phyloP scores from a whole-genome alignment of 2,888 invertebrate species.

The Drosophila quinaria region DNA sequence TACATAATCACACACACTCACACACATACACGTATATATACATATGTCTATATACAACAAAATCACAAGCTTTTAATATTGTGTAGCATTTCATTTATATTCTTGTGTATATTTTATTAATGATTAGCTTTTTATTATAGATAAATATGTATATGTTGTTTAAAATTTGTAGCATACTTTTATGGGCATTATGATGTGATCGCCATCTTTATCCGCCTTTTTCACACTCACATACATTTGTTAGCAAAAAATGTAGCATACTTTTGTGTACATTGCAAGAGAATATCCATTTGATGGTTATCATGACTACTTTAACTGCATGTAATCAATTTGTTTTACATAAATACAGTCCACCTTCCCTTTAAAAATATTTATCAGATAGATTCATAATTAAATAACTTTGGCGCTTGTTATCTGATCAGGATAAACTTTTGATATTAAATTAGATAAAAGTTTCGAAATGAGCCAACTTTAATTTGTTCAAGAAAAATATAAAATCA shows the following conservation, averaged over 20 bases:
- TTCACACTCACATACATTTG: neutral
- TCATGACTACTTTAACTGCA: neutral
- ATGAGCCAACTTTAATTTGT: too few relatives aligned
- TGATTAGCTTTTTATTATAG: neutral
- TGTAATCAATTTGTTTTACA: neutral
- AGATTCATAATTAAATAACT: too few relatives aligned
- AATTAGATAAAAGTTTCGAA: too few relatives aligned
- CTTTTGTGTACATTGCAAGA: neutral
- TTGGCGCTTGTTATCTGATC: too few relatives aligned
- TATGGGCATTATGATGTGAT: neutral
- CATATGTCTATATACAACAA: neutral
- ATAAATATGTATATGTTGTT: neutral
- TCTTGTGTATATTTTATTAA: neutral
- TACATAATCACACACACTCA: conserved; percentile 31
- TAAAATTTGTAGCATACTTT: conserved; percentile 24
- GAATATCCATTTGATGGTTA: too few relatives aligned
- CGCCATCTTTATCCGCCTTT: neutral
- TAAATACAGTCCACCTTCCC: neutral
- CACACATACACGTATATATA: conserved; percentile 19
- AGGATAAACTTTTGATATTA: too few relatives aligned
- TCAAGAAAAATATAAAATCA: too few relatives aligned
- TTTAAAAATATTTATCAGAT: too few relatives aligned
- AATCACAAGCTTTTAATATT: conserved; percentile 11
- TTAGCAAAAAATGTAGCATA: neutral
- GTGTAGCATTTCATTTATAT: neutral